Base-by-base conservation (phyloP, 30 jellyfish, hydroid and myxozoan species). In the Cassiopea xamachana region DNA sequence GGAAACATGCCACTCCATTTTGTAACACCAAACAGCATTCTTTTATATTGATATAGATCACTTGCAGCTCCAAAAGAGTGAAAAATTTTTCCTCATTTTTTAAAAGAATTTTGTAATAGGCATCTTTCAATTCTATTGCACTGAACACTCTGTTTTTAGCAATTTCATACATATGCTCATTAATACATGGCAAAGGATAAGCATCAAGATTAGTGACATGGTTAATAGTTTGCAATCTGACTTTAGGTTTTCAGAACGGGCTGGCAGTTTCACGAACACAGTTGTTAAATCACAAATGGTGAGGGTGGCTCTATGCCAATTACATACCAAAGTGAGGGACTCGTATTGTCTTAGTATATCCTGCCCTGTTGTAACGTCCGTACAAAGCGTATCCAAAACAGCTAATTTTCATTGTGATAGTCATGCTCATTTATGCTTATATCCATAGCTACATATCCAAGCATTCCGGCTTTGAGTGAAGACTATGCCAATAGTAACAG, bases 11-110 rank as follows among this genome's bases (percentile, higher is more conserved):
- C 12, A 89, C 96, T 46, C 96, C 96, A 59, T 89, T 27, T 89
- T 9, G 96, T 89, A 69, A 89, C 96, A 9, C 96, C 92, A 59
- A 89, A 89, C 15, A 92, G 96, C 49, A 89, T 27, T 27, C 92
- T 73, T 15, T 27, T 47, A 68, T 79, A 89, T 79, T 80, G 87
- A 45, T 79, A 89, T 3, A 79, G 96, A 0, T 60, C 1, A 67
- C 49, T 15, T 8, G 59, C 18, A n/a, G 91, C 96, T 72, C 78
- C 96, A 73, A 92, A 48, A 86, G 81, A 55, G 64, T 55, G 64
- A 80, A 1, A 79, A 16, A 15, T 84, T 61, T 80, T 80, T 18
- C 68, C 93, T 59, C 2, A 48, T 79, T 7, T 69, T 2, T 69
- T 64, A 64, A 76, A 73, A 19, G 85, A 61, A 17, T 7, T 78